Evolutionary conservation across 2,113 vertebrate genomes (phyloP).

Genomic region (Pelecanus crispus): DNA sequence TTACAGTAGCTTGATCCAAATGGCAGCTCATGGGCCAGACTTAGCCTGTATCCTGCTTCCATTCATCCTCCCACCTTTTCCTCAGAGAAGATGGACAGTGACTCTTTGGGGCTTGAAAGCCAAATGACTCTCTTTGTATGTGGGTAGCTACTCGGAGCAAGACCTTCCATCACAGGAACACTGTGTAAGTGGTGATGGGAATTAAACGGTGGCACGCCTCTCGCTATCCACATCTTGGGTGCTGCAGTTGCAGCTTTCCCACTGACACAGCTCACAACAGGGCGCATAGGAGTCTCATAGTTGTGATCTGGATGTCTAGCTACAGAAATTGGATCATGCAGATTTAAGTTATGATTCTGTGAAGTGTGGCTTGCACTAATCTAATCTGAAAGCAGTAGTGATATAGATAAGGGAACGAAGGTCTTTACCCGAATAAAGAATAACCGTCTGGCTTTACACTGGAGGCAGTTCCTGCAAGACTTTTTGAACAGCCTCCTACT

Average conservation of each 20-base stretch:
- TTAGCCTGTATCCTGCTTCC: neutral
- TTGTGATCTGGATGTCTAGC: neutral
- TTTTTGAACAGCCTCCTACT: neutral
- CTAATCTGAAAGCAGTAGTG: neutral
- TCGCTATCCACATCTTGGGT: neutral
- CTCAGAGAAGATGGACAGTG: neutral
- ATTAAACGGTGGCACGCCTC: rapidly evolving
- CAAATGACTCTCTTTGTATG: neutral
- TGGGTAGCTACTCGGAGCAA: neutral
- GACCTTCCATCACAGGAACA: neutral
- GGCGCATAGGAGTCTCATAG: neutral
- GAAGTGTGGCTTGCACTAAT: neutral
- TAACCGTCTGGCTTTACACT: neutral
- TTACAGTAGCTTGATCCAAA: neutral
- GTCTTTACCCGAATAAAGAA: neutral
- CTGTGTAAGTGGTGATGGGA: neutral
- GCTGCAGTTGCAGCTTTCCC: neutral
- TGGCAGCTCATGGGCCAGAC: neutral
- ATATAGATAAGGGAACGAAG: neutral
- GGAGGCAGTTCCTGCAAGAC: neutral
- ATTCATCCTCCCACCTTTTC: neutral
- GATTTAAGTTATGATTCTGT: neutral
- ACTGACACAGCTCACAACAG: neutral
- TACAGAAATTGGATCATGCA: neutral
- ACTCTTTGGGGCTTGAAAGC: neutral